These are phyloP conservation scores for Masnerella sp. DNA, from an alignment of 2,888 invertebrate genomes.

Conservation along the genomic window DNA sequence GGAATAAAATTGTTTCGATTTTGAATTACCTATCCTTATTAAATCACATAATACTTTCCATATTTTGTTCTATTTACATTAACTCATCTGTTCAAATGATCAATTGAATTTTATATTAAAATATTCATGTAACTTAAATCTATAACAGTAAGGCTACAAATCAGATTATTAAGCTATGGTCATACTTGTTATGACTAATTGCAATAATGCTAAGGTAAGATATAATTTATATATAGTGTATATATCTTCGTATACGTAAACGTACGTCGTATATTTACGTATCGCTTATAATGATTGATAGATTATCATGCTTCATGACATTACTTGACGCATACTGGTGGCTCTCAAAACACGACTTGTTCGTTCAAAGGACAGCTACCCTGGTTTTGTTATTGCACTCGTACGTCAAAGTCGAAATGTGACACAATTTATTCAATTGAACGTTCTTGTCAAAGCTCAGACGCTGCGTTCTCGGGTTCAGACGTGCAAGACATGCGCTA, in stretches of 20 bases:
- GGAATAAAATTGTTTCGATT: too few relatives aligned
- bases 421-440: too few relatives aligned
- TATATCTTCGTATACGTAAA: slow-evolving; percentile 40
- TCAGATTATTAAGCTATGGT: slow-evolving; percentile 67
- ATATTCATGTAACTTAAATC: slow-evolving; percentile 57
- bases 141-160: slow-evolving; percentile 70
- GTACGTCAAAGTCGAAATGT: too few relatives aligned
- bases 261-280: slow-evolving; percentile 23
- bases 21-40: too few relatives aligned
- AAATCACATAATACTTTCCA: too few relatives aligned
- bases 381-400: background rate
- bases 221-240: slow-evolving; percentile 59
- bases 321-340: slow-evolving; percentile 75
- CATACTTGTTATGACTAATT: slow-evolving; percentile 67
- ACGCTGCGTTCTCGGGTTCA: slow-evolving; percentile 24
- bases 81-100: too few relatives aligned
- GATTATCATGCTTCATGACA: slow-evolving; percentile 76
- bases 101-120: too few relatives aligned
- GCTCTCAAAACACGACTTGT: slow-evolving; percentile 71
- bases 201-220: slow-evolving; percentile 62
- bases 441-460: slow-evolving; percentile 34
- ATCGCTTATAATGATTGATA: slow-evolving; percentile 64
- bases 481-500: slow-evolving; percentile 50
- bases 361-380: slow-evolving; percentile 20
- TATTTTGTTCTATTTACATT: too few relatives aligned